Base-by-base conservation (phyloP, 1,140 invertebrate species). In the Cotesia glomerata region DNA sequence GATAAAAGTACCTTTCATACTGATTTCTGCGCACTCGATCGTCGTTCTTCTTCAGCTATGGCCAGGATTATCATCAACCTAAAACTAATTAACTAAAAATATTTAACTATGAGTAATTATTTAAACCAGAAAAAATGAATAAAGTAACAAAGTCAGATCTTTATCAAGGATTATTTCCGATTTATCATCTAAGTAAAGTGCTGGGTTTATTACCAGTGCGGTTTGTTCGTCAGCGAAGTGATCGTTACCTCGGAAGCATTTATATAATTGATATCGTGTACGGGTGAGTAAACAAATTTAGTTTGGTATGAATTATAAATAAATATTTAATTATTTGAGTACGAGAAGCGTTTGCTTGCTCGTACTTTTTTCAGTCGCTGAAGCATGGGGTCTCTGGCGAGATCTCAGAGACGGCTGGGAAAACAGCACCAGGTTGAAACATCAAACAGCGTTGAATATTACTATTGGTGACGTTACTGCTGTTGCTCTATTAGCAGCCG, bases 361-460 rank as follows among this genome's bases (percentile, higher is more conserved):
- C 9, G 14, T 62, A 0, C 56, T 80, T 2, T 76, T 80, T 5
- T 74, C 82, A 3, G 54, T 67, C 7, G 63, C 75, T 0, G 78
- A 82, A 69, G 77, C 72, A 16, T 87, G 78, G 78, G 85, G 85
- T 7, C 67, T 86, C 0, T 86, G 81, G 77, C 74, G 84, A 67
- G 86, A 87, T 65, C 36, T 87, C 8, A 78, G 78, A 56, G 74
- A 84, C n/a, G 86, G 85, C 4, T 86, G 85, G 85, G 74, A 80
- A 59, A 78, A 86, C 5, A 87, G 85, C 52, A 86, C 81, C 0
- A 79, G 85, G 69, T 59, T 87, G n/a, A 84, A 82, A 34, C 84
- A 82, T 39, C 74, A 80, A 62, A 84, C 82, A 0, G 80, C 86
- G 3, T 73, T 86, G 34, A 82, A 81, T 4, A 81, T 80, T 1